Percentiles rank a stretch among this genome's conserved stretches.
Evolutionary conservation across 1,140 invertebrate species (phyloP).

Genomic region (Lutraria rhynchaena): DNA sequence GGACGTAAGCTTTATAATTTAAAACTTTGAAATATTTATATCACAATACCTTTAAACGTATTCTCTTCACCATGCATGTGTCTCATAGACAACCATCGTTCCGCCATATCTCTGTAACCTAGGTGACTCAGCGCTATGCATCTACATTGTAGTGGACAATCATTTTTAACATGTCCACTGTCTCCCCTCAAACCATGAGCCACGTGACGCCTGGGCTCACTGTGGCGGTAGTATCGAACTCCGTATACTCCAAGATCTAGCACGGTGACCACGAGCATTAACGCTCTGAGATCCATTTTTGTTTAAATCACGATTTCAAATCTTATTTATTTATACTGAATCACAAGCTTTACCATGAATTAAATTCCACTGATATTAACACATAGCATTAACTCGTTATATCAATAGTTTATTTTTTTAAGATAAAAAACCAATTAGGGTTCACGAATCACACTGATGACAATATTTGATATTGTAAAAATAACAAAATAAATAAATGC

Average conservation of each 20-base stretch:
- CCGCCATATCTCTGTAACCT: constrained; percentile 51
- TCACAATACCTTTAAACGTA: constrained; percentile 36
- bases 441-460: too few relatives aligned
- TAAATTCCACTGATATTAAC: too few relatives aligned
- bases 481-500: background rate
- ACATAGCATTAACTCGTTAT: too few relatives aligned
- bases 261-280: background rate
- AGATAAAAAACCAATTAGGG: too few relatives aligned
- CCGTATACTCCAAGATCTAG: constrained; percentile 15
- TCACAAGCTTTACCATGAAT: too few relatives aligned
- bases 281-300: background rate
- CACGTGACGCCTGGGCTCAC: constrained; percentile 1
- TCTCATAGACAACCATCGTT: constrained; percentile 50
- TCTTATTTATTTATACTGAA: too few relatives aligned
- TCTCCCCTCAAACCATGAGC: constrained; percentile 1
- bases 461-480: too few relatives aligned
- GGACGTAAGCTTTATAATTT: too few relatives aligned
- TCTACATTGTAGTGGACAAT: constrained; percentile 52
- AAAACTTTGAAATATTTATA: too few relatives aligned
- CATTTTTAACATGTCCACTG: background rate
- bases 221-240: constrained; percentile 8
- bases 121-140: constrained; percentile 55
- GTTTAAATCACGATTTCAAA: too few relatives aligned
- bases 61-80: constrained; percentile 26
- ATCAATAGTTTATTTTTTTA: too few relatives aligned